These are phyloP conservation scores for Congeria kusceri DNA, from an alignment of 2,888 invertebrate species.

Conservation along the genomic window DNA sequence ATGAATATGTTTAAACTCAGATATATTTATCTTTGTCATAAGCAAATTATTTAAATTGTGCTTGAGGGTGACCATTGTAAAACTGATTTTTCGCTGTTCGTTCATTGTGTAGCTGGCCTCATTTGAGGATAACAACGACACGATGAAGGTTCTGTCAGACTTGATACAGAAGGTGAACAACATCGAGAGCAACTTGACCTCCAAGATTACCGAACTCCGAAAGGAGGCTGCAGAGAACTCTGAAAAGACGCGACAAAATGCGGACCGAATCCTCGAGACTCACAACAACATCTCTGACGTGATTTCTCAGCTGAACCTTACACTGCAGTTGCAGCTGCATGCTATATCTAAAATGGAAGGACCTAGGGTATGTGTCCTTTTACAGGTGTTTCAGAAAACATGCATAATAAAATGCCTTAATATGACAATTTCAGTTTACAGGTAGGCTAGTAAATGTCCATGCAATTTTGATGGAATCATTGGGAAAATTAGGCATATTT, in stretches of 20 bases:
- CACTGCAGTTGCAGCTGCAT: slow-evolving; percentile 56
- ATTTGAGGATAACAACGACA: slow-evolving; percentile 54
- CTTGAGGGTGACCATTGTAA: no score
- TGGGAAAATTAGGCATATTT: no score
- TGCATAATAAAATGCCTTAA: no score
- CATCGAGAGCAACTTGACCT: slow-evolving; percentile 28
- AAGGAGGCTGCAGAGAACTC: slow-evolving; percentile 5
- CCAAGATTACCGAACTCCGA: slow-evolving; percentile 26
- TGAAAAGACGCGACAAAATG: slow-evolving; percentile 10
- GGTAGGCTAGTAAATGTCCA: background rate
- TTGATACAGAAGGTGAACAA: slow-evolving; percentile 46
- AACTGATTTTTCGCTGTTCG: background rate
- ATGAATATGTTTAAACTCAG: no score
- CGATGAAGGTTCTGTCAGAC: slow-evolving; percentile 48
- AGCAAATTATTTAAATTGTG: no score
- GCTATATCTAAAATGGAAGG: slow-evolving; percentile 57
- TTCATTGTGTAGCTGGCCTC: slow-evolving; percentile 39
- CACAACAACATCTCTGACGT: slow-evolving; percentile 38
- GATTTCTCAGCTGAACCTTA: slow-evolving; percentile 43
- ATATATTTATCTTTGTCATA: no score
- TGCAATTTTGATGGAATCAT: no score
- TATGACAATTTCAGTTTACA: background rate
- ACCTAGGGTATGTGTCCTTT: slow-evolving; percentile 47
- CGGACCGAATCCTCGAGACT: slow-evolving; percentile 17
- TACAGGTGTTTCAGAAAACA: no score